Evolutionary conservation across 2,888 invertebrate genomes (phyloP).

Genomic region (Papilio demoleus): DNA sequence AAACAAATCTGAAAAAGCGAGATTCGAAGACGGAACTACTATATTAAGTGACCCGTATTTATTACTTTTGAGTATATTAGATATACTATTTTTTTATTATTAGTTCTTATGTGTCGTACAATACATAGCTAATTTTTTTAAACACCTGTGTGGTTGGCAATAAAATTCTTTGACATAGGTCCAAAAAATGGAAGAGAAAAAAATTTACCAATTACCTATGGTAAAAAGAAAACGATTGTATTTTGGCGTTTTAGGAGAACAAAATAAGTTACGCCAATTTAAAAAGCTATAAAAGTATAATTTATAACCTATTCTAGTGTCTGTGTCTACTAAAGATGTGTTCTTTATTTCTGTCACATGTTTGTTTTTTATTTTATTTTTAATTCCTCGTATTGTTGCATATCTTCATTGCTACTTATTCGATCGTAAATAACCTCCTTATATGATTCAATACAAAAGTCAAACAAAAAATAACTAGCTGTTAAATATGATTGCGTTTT

Average conservation of each 20-base stretch:
- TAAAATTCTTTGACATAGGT: too few relatives aligned
- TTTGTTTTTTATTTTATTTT: not conserved
- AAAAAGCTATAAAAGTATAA: conserved; percentile 5
- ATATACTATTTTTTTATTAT: too few relatives aligned
- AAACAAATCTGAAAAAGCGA: too few relatives aligned
- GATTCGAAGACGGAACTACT: too few relatives aligned
- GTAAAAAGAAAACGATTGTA: not conserved
- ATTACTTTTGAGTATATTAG: too few relatives aligned
- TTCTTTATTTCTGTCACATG: conserved; percentile 7
- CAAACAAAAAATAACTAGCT: conserved; percentile 23
- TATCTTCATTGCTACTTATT: conserved; percentile 17
- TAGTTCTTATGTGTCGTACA: too few relatives aligned
- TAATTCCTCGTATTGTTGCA: not conserved
- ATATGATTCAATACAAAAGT: conserved; percentile 27
- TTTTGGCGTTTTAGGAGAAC: not conserved
- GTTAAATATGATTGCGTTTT: conserved; percentile 29
- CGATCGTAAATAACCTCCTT: conserved; percentile 31
- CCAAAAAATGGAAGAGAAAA: too few relatives aligned
- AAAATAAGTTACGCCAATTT: conserved; percentile 10
- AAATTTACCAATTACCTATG: not conserved
- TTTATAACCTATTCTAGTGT: conserved; percentile 13
- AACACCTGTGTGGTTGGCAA: too few relatives aligned
- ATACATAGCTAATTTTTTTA: too few relatives aligned
- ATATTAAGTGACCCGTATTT: too few relatives aligned
- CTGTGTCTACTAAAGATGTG: conserved; percentile 5